phyloP scores from a whole-genome alignment of 2,888 invertebrate species.

The Cheilosia urbana region DNA sequence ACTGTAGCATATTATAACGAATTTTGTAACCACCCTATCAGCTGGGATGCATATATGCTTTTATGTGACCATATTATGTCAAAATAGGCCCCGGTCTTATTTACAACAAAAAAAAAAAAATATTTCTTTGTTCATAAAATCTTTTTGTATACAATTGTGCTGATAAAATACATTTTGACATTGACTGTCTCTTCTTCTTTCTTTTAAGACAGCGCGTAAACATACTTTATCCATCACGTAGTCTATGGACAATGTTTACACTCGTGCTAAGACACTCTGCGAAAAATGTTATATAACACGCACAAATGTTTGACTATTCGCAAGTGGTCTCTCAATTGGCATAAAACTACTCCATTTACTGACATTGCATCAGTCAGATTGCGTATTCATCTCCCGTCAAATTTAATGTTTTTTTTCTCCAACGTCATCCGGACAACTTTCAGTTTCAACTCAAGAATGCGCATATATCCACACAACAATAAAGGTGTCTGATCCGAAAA shows the following conservation, averaged over 20 bases:
- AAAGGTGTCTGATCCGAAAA: conserved; percentile 10
- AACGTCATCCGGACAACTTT: conserved; percentile 17
- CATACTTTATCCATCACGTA: not conserved
- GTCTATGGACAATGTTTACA: not conserved
- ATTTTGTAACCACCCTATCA: too few species aligned
- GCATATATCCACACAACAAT: not conserved
- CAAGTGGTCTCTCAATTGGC: not conserved
- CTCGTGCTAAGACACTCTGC: not conserved
- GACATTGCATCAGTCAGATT: conserved; percentile 9
- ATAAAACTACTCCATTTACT: not conserved
- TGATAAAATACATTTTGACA: too few species aligned
- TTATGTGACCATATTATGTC: too few species aligned
- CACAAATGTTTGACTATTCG: not conserved
- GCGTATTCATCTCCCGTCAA: conserved; percentile 21
- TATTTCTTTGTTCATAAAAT: too few species aligned
- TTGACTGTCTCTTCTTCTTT: too few species aligned
- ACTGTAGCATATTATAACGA: too few species aligned
- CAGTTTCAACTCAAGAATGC: conserved; percentile 37
- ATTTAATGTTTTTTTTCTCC: not conserved
- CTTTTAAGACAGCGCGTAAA: too few species aligned
- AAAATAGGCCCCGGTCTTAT: too few species aligned
- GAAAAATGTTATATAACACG: not conserved
- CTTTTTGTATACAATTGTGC: too few species aligned
- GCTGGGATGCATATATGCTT: too few species aligned
- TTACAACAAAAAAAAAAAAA: too few species aligned